These are phyloP conservation scores for Neoarius graeffei DNA, from an alignment of 2,113 vertebrate species.

Conservation along the genomic window DNA sequence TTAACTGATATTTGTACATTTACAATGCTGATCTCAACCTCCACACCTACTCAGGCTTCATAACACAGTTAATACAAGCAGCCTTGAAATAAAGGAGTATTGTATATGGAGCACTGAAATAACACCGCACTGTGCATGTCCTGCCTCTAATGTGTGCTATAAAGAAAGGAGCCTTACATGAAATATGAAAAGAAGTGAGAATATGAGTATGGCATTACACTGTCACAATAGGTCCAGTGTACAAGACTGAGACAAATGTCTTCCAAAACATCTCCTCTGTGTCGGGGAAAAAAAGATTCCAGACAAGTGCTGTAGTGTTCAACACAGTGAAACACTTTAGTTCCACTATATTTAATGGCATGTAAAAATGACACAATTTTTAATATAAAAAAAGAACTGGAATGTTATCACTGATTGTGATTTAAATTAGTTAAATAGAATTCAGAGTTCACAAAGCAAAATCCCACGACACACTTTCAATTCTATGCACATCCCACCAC, in stretches of 20 bases:
- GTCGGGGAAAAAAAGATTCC: not conserved
- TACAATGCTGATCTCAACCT: conserved; percentile 6
- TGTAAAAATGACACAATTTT: conserved; percentile 39
- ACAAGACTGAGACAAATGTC: conserved; percentile 35
- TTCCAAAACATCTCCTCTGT: not conserved
- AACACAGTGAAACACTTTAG: conserved; percentile 31
- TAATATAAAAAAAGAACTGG: conserved; percentile 55
- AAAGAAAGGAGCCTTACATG: conserved; percentile 39
- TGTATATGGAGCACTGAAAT: conserved; percentile 11
- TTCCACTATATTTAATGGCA: conserved; percentile 52
- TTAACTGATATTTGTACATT: not conserved
- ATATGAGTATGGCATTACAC: conserved; percentile 58
- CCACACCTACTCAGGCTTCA: not conserved
- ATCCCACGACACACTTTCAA: conserved; percentile 29
- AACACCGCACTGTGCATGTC: conserved; percentile 5
- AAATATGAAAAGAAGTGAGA: conserved; percentile 36
- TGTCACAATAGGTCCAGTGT: conserved; percentile 63
- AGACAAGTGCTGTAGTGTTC: not conserved
- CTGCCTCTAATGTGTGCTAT: conserved; percentile 51
- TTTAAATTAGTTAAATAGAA: conserved; percentile 66
- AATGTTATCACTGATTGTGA: conserved; percentile 72
- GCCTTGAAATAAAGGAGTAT: conserved; percentile 7
- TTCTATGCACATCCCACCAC: conserved; percentile 30
- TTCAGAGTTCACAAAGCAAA: conserved; percentile 34
- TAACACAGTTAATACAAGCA: conserved; percentile 45